phyloP scores from a whole-genome alignment of 2,888 invertebrate genomes.

The Athripsodes cinereus region DNA sequence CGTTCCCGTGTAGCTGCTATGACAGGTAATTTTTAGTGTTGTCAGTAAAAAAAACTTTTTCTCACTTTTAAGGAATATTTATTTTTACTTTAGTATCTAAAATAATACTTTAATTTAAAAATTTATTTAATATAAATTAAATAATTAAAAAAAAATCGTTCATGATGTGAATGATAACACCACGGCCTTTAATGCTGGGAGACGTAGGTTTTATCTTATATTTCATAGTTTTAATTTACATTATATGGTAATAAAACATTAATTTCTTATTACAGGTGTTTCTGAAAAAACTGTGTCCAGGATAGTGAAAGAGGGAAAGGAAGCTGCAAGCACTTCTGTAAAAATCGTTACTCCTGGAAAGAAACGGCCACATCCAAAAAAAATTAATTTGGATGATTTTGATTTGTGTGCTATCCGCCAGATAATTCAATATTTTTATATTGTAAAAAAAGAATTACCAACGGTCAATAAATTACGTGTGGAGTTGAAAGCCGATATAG shows the following conservation, averaged over 20 bases:
- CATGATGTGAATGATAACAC: too few species aligned
- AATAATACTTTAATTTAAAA: background rate
- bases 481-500: too few species aligned
- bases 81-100: background rate
- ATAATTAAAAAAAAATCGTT: background rate
- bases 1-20: background rate
- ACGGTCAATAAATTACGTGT: too few species aligned
- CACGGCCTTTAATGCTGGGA: background rate
- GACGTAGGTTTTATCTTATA: background rate
- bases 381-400: background rate
- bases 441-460: too few species aligned
- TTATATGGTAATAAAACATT: background rate
- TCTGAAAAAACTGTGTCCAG: constrained; percentile 2
- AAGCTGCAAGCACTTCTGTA: background rate
- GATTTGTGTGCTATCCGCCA: background rate
- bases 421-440: too few species aligned
- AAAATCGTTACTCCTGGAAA: constrained; percentile 1
- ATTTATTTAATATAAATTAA: background rate
- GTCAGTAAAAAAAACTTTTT: background rate
- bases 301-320: background rate
- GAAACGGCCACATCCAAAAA: background rate
- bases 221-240: background rate
- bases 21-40: background rate
- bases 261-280: constrained; percentile 3
- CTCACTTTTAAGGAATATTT: background rate